Percentiles rank a stretch among this genome's conserved stretches.
phyloP scores from a whole-genome alignment of 2,113 vertebrate genomes.

The Dinomys branickii region DNA sequence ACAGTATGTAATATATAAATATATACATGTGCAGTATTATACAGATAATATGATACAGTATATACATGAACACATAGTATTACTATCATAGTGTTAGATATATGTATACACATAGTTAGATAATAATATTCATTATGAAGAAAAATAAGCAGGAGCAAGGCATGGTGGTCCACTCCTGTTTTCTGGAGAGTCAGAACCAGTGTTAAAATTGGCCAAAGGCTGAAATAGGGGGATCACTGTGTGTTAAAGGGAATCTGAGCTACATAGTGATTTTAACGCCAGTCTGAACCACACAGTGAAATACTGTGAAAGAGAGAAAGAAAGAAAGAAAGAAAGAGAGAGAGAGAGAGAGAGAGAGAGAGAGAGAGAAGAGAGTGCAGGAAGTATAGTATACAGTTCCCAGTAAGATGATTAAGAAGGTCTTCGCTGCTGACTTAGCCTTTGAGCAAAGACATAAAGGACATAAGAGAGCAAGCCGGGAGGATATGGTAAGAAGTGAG shows the following conservation, averaged over 20 bases:
- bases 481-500: not conserved
- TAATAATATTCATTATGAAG: not conserved
- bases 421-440: not conserved
- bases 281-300: not conserved
- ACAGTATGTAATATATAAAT: not conserved
- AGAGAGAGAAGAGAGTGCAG: not conserved
- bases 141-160: not conserved
- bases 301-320: not conserved
- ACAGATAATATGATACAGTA: not conserved
- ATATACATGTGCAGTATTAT: not conserved
- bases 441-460: constrained; percentile 24
- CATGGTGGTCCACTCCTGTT: not conserved
- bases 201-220: not conserved
- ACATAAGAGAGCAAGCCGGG: not conserved
- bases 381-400: not conserved
- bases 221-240: not conserved
- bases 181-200: not conserved
- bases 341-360: too few species aligned
- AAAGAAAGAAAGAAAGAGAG: too few species aligned
- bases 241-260: not conserved
- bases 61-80: not conserved
- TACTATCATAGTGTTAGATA: not conserved
- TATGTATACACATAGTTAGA: not conserved
- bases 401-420: not conserved
- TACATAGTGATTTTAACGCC: not conserved